Conservation (phyloP, 2,888 invertebrate genomes). For the Polyommatus icarus region DNA sequence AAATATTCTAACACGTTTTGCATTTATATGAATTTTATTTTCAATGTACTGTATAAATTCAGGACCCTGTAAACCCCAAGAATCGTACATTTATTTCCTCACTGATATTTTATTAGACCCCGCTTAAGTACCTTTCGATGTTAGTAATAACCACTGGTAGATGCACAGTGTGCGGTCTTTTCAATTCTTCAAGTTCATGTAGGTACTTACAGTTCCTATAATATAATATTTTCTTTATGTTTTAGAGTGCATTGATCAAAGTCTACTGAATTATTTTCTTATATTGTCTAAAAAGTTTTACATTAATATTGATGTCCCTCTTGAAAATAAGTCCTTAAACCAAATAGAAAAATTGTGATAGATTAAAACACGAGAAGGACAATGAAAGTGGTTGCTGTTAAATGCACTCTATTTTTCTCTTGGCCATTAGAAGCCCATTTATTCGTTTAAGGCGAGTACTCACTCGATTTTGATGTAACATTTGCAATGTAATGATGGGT, state of each 20-base stretch:
- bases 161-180: conserved; percentile 10
- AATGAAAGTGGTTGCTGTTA: not conserved
- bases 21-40: conserved; percentile 3
- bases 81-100: not conserved
- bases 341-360: not conserved
- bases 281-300: not conserved
- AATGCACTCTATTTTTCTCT: not conserved
- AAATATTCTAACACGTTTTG: not conserved
- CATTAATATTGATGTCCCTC: not conserved
- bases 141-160: not conserved
- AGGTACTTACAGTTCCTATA: not conserved
- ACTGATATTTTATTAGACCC: conserved; percentile 4
- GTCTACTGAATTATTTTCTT: not conserved
- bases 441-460: not conserved
- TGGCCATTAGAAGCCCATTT: not conserved
- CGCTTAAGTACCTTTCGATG: not conserved
- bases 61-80: not conserved
- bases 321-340: not conserved
- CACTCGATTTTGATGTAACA: conserved; percentile 27
- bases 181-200: not conserved
- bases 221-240: not conserved
- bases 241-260: conserved; percentile 9
- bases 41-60: not conserved
- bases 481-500: conserved; percentile 55
- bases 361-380: not conserved